Percentiles rank a stretch among this genome's conserved stretches.
phyloP scores from a whole-genome alignment of 2,113 vertebrate genomes.

The Cyanoramphus novaezelandiae region DNA sequence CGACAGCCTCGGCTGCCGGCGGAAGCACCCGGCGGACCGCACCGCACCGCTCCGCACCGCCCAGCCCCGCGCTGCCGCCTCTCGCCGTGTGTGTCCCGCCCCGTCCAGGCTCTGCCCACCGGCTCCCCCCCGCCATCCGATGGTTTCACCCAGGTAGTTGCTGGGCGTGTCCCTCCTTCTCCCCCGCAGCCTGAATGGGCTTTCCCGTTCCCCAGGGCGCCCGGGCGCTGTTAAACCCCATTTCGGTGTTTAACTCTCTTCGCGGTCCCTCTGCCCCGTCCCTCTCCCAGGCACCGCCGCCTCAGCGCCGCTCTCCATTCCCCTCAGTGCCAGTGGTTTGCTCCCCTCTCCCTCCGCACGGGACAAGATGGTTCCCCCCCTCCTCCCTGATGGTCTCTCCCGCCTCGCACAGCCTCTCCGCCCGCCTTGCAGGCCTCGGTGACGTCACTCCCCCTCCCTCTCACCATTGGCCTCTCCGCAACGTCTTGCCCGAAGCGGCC shows the following conservation, averaged over 20 bases:
- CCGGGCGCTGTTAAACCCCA: too few relatives aligned
- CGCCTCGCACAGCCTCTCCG: neutral
- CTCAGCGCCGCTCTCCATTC: neutral
- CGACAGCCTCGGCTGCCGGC: neutral
- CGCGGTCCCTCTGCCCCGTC: neutral
- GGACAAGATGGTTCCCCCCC: neutral
- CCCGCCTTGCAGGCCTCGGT: neutral
- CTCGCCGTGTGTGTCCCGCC: too few relatives aligned
- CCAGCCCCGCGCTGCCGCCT: neutral
- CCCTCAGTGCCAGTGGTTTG: too few relatives aligned
- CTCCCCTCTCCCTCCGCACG: neutral
- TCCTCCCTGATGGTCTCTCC: neutral
- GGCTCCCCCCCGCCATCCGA: neutral
- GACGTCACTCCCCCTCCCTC: neutral
- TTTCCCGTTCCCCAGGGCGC: neutral
- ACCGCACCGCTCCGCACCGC: too few relatives aligned
- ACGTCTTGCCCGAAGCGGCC: slow-evolving; percentile 67
- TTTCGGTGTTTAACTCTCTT: neutral
- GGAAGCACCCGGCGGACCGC: neutral
- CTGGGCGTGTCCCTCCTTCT: neutral
- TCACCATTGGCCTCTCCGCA: slow-evolving; percentile 73
- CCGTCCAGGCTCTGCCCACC: neutral
- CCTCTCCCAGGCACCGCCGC: neutral
- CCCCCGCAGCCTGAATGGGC: neutral
- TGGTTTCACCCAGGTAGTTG: neutral